Evolutionary conservation across 2,113 vertebrate species (phyloP).

Genomic region (Sebastes schlegelii): DNA sequence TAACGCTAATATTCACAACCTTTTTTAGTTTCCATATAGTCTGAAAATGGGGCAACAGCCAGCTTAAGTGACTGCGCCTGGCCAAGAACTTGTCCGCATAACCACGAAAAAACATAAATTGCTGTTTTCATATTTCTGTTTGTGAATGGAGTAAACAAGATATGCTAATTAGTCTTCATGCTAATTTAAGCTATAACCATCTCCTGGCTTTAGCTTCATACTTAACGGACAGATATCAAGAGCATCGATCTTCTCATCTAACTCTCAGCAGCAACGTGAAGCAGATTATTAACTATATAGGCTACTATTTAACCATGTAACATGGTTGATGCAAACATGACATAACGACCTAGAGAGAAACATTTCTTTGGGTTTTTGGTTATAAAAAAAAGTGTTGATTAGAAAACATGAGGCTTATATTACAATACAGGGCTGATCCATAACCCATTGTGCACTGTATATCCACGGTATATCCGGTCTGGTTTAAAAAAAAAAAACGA

Average conservation of each 20-base stretch:
- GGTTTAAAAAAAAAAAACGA: too few species aligned
- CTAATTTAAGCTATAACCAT: neutral
- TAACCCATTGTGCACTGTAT: neutral
- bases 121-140: neutral
- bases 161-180: neutral
- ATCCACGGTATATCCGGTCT: neutral
- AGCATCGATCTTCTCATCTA: constrained; percentile 7
- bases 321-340: neutral
- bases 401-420: neutral
- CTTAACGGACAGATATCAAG: neutral
- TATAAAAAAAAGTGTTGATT: neutral
- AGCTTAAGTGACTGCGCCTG: neutral
- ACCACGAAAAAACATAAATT: neutral
- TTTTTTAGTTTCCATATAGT: neutral
- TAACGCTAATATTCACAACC: neutral
- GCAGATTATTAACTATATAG: neutral
- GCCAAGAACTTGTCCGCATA: neutral
- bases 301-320: neutral
- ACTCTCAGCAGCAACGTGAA: neutral
- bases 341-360: neutral
- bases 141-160: neutral
- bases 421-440: too few species aligned
- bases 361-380: neutral
- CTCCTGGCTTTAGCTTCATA: constrained; percentile 14
- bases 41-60: neutral